phyloP scores from a whole-genome alignment of 2,113 vertebrate species.

The Actenoides lindsayi region DNA sequence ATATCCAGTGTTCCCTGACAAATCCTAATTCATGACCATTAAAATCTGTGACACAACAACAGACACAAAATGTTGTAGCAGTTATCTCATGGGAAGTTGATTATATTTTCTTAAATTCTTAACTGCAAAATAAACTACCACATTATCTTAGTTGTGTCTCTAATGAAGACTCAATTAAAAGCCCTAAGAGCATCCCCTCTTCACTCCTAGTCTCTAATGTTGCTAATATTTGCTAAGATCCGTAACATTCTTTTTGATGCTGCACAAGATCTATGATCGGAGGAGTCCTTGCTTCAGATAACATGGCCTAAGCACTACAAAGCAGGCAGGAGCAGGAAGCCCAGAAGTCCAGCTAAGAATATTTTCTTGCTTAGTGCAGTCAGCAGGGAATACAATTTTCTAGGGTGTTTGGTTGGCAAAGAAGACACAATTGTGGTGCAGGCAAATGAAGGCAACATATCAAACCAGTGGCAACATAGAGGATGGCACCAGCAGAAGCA shows the following conservation, averaged over 20 bases:
- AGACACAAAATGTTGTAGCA: neutral
- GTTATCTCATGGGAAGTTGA: neutral
- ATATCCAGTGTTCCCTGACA: slow-evolving; percentile 16
- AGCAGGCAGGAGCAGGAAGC: neutral
- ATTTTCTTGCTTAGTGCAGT: neutral
- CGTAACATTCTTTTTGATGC: neutral
- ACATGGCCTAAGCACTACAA: neutral
- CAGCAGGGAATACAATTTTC: neutral
- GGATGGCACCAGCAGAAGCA: neutral
- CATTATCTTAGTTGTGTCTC: neutral
- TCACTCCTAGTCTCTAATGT: neutral
- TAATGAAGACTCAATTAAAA: neutral
- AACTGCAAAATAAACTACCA: neutral
- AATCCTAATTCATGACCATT: neutral
- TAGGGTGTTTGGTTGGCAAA: neutral
- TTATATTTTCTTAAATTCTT: neutral
- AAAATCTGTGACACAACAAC: neutral
- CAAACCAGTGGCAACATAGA: neutral
- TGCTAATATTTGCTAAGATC: neutral
- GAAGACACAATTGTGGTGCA: neutral
- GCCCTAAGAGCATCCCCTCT: neutral
- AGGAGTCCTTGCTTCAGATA: neutral
- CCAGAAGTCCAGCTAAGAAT: neutral
- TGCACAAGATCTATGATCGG: neutral
- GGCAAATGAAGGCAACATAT: neutral